These are phyloP conservation scores for Scylla paramamosain DNA, from an alignment of 1,140 invertebrate species.

Conservation along the genomic window DNA sequence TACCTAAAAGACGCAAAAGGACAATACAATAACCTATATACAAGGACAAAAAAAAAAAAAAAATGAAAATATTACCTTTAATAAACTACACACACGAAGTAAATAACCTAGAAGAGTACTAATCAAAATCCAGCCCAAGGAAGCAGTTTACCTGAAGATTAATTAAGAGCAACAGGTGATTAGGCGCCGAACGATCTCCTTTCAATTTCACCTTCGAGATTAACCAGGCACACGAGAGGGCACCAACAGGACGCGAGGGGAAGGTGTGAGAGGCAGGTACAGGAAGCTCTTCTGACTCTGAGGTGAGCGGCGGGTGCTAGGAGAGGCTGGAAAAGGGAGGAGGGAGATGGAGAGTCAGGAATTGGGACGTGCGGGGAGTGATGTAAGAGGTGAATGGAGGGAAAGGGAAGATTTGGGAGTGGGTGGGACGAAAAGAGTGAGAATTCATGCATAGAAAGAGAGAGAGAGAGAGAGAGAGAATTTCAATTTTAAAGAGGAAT, in stretches of 20 bases:
- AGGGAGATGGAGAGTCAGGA: not conserved
- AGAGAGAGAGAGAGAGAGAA: not conserved
- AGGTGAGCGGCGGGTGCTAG: not conserved
- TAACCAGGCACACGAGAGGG: not conserved
- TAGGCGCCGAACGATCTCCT: not conserved
- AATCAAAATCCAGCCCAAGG: not conserved
- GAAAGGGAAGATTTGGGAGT: not conserved
- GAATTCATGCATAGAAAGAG: not conserved
- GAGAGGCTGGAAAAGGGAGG: not conserved
- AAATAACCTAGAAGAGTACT: not conserved
- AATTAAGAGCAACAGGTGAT: not conserved
- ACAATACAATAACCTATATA: too few species aligned
- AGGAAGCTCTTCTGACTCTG: not conserved
- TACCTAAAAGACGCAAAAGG: too few species aligned
- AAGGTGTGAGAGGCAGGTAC: not conserved
- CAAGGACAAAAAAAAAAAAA: too few species aligned
- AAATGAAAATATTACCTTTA: too few species aligned
- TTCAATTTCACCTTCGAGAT: constrained; percentile 3
- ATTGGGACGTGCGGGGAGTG: too few species aligned
- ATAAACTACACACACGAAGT: not conserved
- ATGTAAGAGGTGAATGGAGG: not conserved
- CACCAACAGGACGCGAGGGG: not conserved
- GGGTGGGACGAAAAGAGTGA: not conserved
- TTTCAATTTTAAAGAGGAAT: not conserved
- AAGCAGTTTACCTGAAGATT: not conserved